Conservation (phyloP, 2,888 invertebrate genomes). For the Kuschelorhynchus macadamiae region DNA sequence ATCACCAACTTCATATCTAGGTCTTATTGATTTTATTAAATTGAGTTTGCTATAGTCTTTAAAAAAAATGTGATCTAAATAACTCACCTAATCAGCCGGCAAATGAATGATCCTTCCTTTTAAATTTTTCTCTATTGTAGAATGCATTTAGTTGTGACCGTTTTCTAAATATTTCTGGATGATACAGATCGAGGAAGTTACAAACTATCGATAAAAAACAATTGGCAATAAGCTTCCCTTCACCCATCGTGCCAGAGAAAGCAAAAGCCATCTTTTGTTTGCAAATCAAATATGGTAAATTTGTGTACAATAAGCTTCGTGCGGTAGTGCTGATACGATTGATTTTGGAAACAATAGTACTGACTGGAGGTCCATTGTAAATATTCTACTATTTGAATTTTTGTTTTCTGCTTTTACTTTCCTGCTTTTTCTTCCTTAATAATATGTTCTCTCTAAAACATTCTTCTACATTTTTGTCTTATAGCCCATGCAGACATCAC, state of each 20-base stretch:
- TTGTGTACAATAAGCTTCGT: background rate
- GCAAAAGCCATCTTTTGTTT: constrained; percentile 5
- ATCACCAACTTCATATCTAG: background rate
- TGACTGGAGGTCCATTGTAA: background rate
- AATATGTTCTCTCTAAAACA: background rate
- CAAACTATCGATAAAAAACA: background rate
- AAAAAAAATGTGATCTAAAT: background rate
- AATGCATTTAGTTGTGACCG: background rate
- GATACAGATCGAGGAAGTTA: background rate
- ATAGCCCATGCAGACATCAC: background rate
- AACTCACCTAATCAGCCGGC: constrained; percentile 4
- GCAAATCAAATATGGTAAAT: background rate
- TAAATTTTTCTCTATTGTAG: background rate
- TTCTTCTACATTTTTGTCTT: too few relatives aligned
- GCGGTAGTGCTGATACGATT: background rate
- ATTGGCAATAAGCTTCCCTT: constrained; percentile 5
- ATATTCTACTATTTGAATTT: background rate
- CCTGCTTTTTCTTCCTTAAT: background rate
- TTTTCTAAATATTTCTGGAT: background rate
- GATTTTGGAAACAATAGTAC: background rate
- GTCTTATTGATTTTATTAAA: background rate
- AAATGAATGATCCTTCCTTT: background rate
- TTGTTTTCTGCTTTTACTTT: background rate
- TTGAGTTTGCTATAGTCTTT: background rate
- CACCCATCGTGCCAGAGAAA: background rate